These are phyloP conservation scores for Neosilurus mollespiculum DNA, from an alignment of 2,797 vertebrate species.

Conservation along the genomic window DNA sequence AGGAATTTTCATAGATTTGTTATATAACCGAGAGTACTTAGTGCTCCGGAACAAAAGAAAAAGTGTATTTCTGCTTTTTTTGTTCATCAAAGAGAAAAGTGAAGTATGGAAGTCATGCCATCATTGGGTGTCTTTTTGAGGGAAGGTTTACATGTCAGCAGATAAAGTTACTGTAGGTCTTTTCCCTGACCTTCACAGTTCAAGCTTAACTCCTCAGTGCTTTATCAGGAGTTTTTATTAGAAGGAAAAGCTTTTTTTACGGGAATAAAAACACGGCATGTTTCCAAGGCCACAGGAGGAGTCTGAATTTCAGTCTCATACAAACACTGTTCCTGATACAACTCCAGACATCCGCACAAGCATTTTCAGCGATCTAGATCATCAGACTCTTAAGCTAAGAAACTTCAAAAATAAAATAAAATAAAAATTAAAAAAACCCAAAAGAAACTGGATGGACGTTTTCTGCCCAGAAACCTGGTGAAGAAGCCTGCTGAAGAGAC, in stretches of 20 bases:
- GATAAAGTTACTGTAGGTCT: slow-evolving; percentile 44
- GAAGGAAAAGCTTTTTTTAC: slow-evolving; percentile 60
- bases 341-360: slow-evolving; percentile 27
- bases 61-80: slow-evolving; percentile 28
- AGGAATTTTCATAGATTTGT: slow-evolving; percentile 25
- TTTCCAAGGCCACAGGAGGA: slow-evolving; percentile 87
- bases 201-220: slow-evolving; percentile 56
- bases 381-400: no score
- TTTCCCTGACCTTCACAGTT: slow-evolving; percentile 57
- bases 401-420: not conserved
- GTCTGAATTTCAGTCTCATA: slow-evolving; percentile 72
- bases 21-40: slow-evolving; percentile 41
- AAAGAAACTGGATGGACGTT: slow-evolving; percentile 29
- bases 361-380: slow-evolving; percentile 3
- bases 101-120: slow-evolving; percentile 38
- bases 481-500: slow-evolving; percentile 15
- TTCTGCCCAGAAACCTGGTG: no score
- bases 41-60: slow-evolving; percentile 24
- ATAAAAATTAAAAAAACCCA: not conserved
- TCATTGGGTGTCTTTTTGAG: slow-evolving; percentile 17
- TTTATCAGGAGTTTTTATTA: slow-evolving; percentile 61
- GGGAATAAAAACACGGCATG: slow-evolving; percentile 60
- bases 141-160: slow-evolving; percentile 33
- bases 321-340: slow-evolving; percentile 62
- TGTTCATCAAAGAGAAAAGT: slow-evolving; percentile 12